phyloP scores from a whole-genome alignment of 2,888 invertebrate genomes.

The Scelioninae gen. 2 region DNA sequence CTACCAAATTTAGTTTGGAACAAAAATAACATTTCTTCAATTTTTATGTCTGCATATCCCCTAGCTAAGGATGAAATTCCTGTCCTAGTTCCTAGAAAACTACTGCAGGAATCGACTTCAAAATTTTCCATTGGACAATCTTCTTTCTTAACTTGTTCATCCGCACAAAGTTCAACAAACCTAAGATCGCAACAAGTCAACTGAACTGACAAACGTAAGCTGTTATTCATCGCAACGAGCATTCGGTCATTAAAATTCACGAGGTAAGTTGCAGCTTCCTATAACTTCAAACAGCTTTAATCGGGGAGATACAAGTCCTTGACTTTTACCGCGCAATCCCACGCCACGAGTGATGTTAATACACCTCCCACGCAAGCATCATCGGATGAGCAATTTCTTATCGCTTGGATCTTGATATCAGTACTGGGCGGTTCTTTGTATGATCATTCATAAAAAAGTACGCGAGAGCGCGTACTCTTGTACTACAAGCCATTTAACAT shows the following conservation, averaged over 20 bases:
- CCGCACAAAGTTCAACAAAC: too few species aligned
- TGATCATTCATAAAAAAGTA: conserved; percentile 33
- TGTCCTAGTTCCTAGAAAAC: too few species aligned
- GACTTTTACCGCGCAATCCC: conserved; percentile 69
- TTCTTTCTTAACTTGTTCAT: too few species aligned
- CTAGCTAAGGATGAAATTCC: too few species aligned
- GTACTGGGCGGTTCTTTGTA: conserved; percentile 41
- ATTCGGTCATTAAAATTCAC: conserved; percentile 21
- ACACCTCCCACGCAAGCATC: conserved; percentile 30
- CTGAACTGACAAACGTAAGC: conserved; percentile 2
- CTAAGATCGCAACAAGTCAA: too few species aligned
- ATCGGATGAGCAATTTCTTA: conserved; percentile 34
- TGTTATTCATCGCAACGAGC: neutral
- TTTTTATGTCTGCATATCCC: too few species aligned
- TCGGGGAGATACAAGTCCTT: conserved; percentile 65
- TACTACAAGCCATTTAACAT: conserved; percentile 36
- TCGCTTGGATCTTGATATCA: conserved; percentile 36
- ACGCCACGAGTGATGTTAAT: conserved; percentile 57
- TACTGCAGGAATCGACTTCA: too few species aligned
- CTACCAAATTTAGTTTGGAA: too few species aligned
- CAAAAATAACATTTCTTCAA: too few species aligned
- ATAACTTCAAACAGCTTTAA: conserved; percentile 26
- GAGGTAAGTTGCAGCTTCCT: conserved; percentile 54
- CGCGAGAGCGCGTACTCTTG: conserved; percentile 13
- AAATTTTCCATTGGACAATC: too few species aligned